A percentile compares a stretch with the other conserved stretches of the same genome.
Evolutionary conservation across 1,140 invertebrate genomes (phyloP).

Genomic region (Zelostemma sp.): DNA sequence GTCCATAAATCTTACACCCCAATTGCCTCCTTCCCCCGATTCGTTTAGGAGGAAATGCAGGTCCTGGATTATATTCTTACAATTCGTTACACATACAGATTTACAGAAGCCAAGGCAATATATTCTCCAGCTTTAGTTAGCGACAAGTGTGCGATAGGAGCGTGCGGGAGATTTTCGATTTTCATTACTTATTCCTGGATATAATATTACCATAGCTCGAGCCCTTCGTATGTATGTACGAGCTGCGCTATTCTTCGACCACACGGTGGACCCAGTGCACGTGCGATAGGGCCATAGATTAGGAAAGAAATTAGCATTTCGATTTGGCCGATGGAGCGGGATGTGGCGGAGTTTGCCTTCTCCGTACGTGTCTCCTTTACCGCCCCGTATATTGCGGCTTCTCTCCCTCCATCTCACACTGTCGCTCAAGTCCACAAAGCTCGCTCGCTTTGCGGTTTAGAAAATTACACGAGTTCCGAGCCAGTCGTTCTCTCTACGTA

Average conservation of each 20-base stretch:
- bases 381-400: conserved; percentile 4
- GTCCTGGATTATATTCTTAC: conserved; percentile 27
- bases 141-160: conserved; percentile 24
- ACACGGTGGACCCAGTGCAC: not conserved
- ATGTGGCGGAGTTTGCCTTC: not conserved
- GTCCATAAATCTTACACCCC: not conserved
- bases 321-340: conserved; percentile 23
- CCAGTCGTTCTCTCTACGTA: conserved; percentile 8
- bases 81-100: conserved; percentile 36
- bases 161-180: conserved; percentile 3
- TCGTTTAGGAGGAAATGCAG: conserved; percentile 2
- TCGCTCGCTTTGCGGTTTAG: conserved; percentile 38
- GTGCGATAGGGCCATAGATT: conserved; percentile 26
- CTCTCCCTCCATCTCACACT: not conserved
- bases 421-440: conserved; percentile 13
- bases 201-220: not conserved
- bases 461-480: conserved; percentile 43
- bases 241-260: too few relatives aligned
- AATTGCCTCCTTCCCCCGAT: not conserved
- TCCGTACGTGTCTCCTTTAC: conserved; percentile 28
- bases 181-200: conserved; percentile 29
- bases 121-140: conserved; percentile 14
- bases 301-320: conserved; percentile 48
- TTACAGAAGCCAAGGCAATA: conserved; percentile 29
- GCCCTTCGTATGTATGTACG: too few relatives aligned